Base-by-base conservation (phyloP, 2,797 vertebrate genomes). In the Notolabrus celidotus region DNA sequence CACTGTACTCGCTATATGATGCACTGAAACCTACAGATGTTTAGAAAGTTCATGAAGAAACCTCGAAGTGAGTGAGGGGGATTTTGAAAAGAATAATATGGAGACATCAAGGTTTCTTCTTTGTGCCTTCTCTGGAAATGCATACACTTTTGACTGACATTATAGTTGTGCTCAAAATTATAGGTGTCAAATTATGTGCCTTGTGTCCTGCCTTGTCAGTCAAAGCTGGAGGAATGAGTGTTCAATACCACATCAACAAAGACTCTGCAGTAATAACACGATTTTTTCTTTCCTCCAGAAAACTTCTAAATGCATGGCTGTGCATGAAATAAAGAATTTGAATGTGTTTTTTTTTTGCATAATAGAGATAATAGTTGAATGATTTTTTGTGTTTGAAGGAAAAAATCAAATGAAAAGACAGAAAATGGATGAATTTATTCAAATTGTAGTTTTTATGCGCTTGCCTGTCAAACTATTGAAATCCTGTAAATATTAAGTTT, bases 401-500 rank as follows among this genome's bases (percentile, higher is more conserved):
- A 12, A 36, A 36, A 57, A 51, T 53, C 12, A 20, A 6, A 20
- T 6, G 14, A 56, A 29, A 39, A 22, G 10, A 47, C 2, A 11
- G 15, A 1, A 51, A 41, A 34, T 14, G 17, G 2, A 22, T 25
- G 12, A 60, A 66, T 56, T 53, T 0, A 41, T 66, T 57, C 7
- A 43, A 29, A 57, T 34, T 12, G 16, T 23, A 22, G 29, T 47
- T 10, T 55, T 10, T 39, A 47, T 10, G 16, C 11, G 5, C 51
- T 29, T 55, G 23, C 60, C 51, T 12, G 27, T 14, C 19, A 55
- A 68, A 61, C 53, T 47, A 54, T 15, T 34, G 3, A 25, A 61
- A 74, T 49, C 41, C 51, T 65, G 55, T 50, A 58, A 66, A 59
- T 72, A 50, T 33, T 7, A 3, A 46, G 36, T 60, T 71, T 57